These are phyloP conservation scores for Malachius bipustulatus DNA, from an alignment of 2,888 invertebrate species.

Conservation along the genomic window DNA sequence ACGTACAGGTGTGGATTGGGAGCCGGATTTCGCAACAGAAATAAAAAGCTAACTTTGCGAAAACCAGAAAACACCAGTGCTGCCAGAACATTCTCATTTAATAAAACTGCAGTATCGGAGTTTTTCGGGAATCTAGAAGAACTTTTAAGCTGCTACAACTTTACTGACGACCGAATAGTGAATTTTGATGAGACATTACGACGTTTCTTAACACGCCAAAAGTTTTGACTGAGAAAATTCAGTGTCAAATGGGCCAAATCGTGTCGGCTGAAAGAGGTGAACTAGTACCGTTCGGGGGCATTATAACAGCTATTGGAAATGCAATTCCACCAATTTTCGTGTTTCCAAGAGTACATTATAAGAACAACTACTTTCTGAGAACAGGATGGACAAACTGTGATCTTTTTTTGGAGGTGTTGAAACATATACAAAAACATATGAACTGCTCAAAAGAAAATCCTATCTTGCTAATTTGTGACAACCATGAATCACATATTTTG, in stretches of 20 bases:
- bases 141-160: constrained; percentile 1
- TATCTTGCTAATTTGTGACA: constrained; percentile 4
- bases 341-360: constrained; percentile 4
- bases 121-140: constrained; percentile 19
- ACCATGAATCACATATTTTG: constrained; percentile 8
- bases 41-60: constrained; percentile 18
- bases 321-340: constrained; percentile 7
- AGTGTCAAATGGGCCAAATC: constrained; percentile 12
- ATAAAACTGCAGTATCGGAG: constrained; percentile 19
- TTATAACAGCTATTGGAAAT: constrained; percentile 9
- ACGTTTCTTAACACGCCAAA: constrained; percentile 21
- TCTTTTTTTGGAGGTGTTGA: constrained; percentile 7
- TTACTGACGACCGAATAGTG: constrained; percentile 17
- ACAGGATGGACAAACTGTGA: background rate
- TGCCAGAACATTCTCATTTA: constrained; percentile 21
- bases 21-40: constrained; percentile 5
- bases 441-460: constrained; percentile 6
- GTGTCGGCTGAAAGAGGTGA: constrained; percentile 10
- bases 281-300: constrained; percentile 9
- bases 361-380: constrained; percentile 5
- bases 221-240: constrained; percentile 18
- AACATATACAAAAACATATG: constrained; percentile 8
- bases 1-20: constrained; percentile 20
- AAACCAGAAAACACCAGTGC: constrained; percentile 24
- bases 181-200: constrained; percentile 22